Conservation (phyloP, 2,797 vertebrate genomes). For the Bufotes viridis region DNA sequence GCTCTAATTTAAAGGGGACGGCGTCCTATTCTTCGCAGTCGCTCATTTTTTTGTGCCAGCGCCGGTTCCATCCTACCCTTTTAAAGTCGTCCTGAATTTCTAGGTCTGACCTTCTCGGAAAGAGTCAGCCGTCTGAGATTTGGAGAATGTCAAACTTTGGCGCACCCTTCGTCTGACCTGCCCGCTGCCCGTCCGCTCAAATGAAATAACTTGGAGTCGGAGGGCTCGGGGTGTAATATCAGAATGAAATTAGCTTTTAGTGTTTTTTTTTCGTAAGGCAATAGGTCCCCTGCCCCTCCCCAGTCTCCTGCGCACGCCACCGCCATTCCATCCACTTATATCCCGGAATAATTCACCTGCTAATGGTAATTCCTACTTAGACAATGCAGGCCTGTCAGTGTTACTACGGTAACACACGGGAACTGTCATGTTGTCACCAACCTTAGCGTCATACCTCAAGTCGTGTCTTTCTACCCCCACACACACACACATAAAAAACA, state of each 20-base stretch:
- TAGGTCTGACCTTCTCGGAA: background rate
- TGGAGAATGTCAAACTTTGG: background rate
- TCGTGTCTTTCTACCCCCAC: background rate
- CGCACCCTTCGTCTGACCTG: background rate
- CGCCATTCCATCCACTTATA: background rate
- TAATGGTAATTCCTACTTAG: slow-evolving; percentile 54
- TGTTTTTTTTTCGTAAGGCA: background rate
- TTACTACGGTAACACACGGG: slow-evolving; percentile 57
- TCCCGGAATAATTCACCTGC: slow-evolving; percentile 37
- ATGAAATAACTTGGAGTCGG: background rate
- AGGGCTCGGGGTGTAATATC: background rate
- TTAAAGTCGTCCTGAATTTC: background rate
- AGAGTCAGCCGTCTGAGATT: background rate
- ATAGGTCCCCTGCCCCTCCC: background rate
- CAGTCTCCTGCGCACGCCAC: background rate
- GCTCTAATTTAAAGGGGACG: background rate
- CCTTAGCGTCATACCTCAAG: slow-evolving; percentile 28
- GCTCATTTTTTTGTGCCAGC: no score
- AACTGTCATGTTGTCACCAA: slow-evolving; percentile 49
- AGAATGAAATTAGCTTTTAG: background rate
- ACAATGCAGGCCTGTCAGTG: slow-evolving; percentile 49
- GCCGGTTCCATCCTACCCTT: background rate
- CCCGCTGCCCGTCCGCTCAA: background rate
- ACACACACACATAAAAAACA: background rate
- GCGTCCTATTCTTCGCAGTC: background rate